Base-by-base conservation (phyloP, 2,113 vertebrate species). In the Pterocles gutturalis region DNA sequence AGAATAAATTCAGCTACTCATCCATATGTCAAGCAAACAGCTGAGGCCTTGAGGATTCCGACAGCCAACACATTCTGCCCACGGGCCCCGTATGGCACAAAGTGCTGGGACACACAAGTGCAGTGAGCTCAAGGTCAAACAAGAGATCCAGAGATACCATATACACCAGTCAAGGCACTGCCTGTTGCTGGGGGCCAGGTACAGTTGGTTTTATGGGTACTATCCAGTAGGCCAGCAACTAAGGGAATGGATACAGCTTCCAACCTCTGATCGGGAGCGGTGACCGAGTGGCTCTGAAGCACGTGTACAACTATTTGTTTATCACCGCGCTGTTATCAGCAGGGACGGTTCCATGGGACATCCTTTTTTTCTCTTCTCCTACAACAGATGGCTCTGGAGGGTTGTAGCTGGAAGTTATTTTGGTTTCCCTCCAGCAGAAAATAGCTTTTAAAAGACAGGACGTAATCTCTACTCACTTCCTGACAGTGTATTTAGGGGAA, bases 391-490 rank as follows among this genome's bases (percentile, higher is more conserved):
- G 96, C 94, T 91, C 94, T 94, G 93, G 96, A 96, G 85, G 85
- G 81, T 94, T 94, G 96, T 71, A 95, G 57, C 73, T 86, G 91
- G 67, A 64, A 95, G 92, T 93, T 97, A 97, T 97, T 97, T 96
- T 95, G 86, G 95, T 96, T 97, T 91, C 90, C 91, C 87, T 97
- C 90, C 94, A 96, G 97, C 91, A 97, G 78, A 97, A 97, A 98
- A 97, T 96, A 97, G 88, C 94, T 97, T 97, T 96, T 96, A 97
- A 96, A 96, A 95, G 86, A 93, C 93, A 97, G 93, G 91, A 96
- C 93, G 53, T 96, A 95, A 97, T 97, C 96, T 96, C 93, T 97
- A 73, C 96, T 97, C 62, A 93, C 83, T 97, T 97, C 96, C 86
- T 93, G 90, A 79, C 81, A 48, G 89, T 70, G 95, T 96, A 95